phyloP scores from a whole-genome alignment of 2,888 invertebrate species.

The Notodonta dromedarius region DNA sequence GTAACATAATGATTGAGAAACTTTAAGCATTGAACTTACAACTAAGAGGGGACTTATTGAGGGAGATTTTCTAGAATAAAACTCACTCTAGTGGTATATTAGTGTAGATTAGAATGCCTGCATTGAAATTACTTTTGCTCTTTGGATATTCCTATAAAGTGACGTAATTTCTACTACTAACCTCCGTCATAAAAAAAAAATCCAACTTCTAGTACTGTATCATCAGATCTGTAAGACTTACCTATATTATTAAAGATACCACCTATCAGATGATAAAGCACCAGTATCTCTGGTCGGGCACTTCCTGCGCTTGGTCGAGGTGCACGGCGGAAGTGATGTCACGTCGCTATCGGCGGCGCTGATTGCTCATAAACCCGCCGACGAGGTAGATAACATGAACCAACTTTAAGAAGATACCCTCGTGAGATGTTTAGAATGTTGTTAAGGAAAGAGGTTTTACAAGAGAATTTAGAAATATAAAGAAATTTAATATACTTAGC shows the following conservation, averaged over 20 bases:
- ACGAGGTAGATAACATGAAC: constrained; percentile 44
- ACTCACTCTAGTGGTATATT: no score
- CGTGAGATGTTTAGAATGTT: constrained; percentile 30
- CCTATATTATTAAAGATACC: constrained; percentile 18
- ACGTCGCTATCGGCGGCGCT: constrained; percentile 57
- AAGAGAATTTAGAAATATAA: not conserved
- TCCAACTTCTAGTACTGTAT: not conserved
- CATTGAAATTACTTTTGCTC: no score
- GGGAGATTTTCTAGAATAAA: no score
- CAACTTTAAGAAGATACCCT: constrained; percentile 42
- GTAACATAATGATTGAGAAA: no score
- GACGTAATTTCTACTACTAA: no score
- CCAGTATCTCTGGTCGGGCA: constrained; percentile 36
- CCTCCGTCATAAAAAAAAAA: not conserved
- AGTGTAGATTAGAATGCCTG: no score
- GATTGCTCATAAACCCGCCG: constrained; percentile 67
- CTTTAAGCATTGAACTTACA: no score
- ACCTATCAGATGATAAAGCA: constrained; percentile 34
- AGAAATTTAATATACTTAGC: no score
- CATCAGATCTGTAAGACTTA: constrained; percentile 7
- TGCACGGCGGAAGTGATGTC: constrained; percentile 62
- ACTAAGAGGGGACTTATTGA: no score
- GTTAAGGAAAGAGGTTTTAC: no score
- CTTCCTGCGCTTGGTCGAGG: constrained; percentile 50
- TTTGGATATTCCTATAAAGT: no score